These are phyloP conservation scores for Drosophila koepferae DNA, from an alignment of 2,888 invertebrate species.

Conservation along the genomic window DNA sequence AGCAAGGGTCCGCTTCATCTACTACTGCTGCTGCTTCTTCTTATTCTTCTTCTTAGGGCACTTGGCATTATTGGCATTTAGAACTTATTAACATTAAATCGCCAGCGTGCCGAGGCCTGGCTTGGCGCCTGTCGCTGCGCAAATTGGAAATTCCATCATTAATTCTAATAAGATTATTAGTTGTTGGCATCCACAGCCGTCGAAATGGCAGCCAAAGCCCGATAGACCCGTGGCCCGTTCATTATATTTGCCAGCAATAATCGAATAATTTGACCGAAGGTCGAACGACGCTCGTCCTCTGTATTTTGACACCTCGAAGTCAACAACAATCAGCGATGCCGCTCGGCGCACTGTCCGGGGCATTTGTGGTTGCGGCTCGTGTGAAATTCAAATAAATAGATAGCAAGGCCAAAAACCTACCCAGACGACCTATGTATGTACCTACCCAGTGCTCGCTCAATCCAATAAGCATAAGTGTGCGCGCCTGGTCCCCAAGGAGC, in stretches of 20 bases:
- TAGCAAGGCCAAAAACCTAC: conserved; percentile 15
- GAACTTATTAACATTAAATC: conserved; percentile 78
- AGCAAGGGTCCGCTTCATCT: conserved; percentile 20
- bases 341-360: conserved; percentile 25
- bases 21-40: not conserved
- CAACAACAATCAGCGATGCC: conserved; percentile 60
- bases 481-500: conserved; percentile 55
- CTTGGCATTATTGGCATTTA: conserved; percentile 73
- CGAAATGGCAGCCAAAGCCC: conserved; percentile 34
- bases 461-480: conserved; percentile 77
- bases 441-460: conserved; percentile 31
- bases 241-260: conserved; percentile 43
- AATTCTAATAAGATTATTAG: conserved; percentile 84
- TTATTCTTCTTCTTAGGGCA: conserved; percentile 35
- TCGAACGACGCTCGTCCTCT: conserved; percentile 47
- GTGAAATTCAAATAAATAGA: conserved; percentile 62
- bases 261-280: conserved; percentile 58
- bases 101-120: conserved; percentile 22
- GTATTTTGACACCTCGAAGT: conserved; percentile 77
- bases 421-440: not conserved
- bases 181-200: conserved; percentile 50
- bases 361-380: conserved; percentile 60
- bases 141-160: conserved; percentile 81
- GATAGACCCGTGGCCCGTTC: not conserved
- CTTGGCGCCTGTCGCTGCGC: conserved; percentile 56